phyloP scores from a whole-genome alignment of 1,140 invertebrate genomes.

The Achatina immaculata region DNA sequence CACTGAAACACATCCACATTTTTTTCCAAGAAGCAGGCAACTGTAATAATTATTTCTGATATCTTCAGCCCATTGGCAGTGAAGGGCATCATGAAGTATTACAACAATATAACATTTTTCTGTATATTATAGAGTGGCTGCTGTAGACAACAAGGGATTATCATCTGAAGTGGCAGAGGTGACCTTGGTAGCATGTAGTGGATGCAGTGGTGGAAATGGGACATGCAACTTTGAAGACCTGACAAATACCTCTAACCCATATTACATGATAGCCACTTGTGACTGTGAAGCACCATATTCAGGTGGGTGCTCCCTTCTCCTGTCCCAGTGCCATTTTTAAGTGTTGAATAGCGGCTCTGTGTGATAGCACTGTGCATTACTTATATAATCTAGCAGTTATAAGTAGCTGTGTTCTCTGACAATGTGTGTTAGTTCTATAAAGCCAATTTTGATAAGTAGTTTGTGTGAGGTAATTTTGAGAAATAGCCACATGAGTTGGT shows the following conservation, averaged over 20 bases:
- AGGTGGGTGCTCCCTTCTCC: background rate
- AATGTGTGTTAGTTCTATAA: background rate
- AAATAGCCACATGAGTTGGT: too few relatives aligned
- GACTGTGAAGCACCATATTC: background rate
- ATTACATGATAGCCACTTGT: background rate
- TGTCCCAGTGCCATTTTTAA: too few relatives aligned
- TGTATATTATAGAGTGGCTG: background rate
- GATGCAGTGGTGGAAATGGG: slow-evolving; percentile 1
- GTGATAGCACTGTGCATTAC: background rate
- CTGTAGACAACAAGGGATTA: background rate
- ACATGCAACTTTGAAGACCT: background rate
- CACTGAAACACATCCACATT: too few relatives aligned
- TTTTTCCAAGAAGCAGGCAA: background rate
- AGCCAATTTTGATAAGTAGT: background rate
- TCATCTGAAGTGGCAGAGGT: background rate
- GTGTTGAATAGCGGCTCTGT: background rate
- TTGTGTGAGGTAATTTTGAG: background rate
- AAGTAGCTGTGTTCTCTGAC: background rate
- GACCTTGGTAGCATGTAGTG: slow-evolving; percentile 1
- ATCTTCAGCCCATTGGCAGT: too few relatives aligned
- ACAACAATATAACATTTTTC: background rate
- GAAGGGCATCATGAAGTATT: background rate
- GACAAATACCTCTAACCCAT: background rate
- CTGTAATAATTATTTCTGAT: background rate
- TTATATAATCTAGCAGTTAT: background rate